Evolutionary conservation across 2,797 vertebrate genomes (phyloP).

Genomic region (Schizothorax lantsangensis): DNA sequence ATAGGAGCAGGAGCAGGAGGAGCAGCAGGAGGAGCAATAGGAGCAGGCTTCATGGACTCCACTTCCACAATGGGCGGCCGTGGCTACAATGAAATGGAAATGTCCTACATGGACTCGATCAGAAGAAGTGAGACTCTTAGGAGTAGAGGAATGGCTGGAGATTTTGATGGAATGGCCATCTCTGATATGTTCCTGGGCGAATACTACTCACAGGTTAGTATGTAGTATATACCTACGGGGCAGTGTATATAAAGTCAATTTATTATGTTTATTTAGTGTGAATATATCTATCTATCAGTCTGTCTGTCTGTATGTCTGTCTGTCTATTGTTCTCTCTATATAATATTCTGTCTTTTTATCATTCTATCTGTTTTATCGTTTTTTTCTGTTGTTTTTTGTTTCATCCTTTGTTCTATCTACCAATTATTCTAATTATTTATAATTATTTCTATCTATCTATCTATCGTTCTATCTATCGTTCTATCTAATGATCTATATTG

Average conservation of each 20-base stretch:
- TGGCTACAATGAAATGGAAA: conserved; percentile 18
- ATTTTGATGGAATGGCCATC: conserved; percentile 68
- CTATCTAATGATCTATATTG: too few species aligned
- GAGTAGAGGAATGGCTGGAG: conserved; percentile 42
- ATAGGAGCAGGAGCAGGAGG: background rate
- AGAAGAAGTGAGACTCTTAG: conserved; percentile 44
- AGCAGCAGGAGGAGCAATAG: too few species aligned
- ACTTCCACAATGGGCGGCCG: conserved; percentile 21
- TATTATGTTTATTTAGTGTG: background rate
- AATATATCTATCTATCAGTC: background rate
- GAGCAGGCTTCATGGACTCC: background rate
- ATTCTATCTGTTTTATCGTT: too few species aligned
- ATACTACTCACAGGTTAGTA: conserved; percentile 76
- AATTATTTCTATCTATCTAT: background rate
- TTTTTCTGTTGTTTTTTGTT: too few species aligned
- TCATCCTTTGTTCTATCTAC: too few species aligned
- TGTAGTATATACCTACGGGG: conserved; percentile 18
- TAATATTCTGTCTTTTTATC: too few species aligned
- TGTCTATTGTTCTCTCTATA: background rate
- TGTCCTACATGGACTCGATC: conserved; percentile 3
- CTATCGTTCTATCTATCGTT: background rate
- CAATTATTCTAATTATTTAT: too few species aligned
- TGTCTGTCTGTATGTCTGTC: background rate
- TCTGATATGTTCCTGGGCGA: conserved; percentile 63
- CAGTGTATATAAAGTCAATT: background rate